Evolutionary conservation across 2,888 invertebrate genomes (phyloP).

Genomic region (Horisme vitalbata): DNA sequence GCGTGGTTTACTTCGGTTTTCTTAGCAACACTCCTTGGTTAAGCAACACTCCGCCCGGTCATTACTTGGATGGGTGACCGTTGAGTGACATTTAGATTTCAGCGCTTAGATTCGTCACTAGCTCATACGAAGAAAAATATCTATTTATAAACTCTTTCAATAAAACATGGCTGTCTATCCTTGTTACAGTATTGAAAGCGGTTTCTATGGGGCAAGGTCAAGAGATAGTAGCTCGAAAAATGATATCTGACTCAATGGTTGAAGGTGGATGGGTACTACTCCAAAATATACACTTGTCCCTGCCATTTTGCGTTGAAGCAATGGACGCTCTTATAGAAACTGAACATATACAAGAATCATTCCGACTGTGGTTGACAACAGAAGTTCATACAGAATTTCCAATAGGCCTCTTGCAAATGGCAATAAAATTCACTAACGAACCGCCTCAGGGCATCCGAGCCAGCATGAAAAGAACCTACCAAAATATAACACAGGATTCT

Average conservation of each 20-base stretch:
- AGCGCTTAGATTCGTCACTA: no score
- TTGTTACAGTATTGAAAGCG: slow-evolving; percentile 85
- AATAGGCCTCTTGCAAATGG: slow-evolving; percentile 93
- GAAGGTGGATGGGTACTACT: slow-evolving; percentile 96
- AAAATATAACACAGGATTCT: slow-evolving; percentile 93
- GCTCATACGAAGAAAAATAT: no score
- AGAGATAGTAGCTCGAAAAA: slow-evolving; percentile 91
- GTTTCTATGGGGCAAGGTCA: slow-evolving; percentile 99
- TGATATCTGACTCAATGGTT: slow-evolving; percentile 90
- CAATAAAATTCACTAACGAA: slow-evolving; percentile 98
- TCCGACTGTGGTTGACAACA: slow-evolving; percentile 96
- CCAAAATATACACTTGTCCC: slow-evolving; percentile 97
- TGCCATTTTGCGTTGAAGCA: slow-evolving; percentile 96
- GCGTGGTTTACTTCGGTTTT: no score
- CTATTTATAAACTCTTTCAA: neutral
- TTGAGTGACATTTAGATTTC: no score
- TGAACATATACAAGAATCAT: slow-evolving; percentile 90
- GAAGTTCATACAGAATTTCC: slow-evolving; percentile 97
- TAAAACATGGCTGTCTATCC: neutral
- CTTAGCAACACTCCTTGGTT: no score
- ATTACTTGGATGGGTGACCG: no score
- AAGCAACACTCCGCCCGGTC: no score
- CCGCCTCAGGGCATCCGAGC: slow-evolving; percentile 97
- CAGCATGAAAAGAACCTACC: slow-evolving; percentile 96
- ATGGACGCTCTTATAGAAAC: slow-evolving; percentile 95